Percentiles rank a stretch among this genome's conserved stretches.
Evolutionary conservation across 1,140 invertebrate species (phyloP).

Genomic region (Penaeus japonicus): DNA sequence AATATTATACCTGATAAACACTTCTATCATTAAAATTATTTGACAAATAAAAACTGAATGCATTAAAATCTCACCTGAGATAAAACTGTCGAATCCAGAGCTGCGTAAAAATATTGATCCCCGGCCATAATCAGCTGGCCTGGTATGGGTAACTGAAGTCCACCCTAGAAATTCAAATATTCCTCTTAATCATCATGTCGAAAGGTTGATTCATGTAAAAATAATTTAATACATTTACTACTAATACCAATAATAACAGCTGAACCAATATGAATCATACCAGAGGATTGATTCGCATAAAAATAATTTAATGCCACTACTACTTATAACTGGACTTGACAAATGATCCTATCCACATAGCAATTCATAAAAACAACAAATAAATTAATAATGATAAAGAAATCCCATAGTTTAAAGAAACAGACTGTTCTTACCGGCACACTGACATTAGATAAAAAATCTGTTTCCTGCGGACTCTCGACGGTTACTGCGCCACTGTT

Average conservation of each 20-base stretch:
- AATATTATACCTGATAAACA: too few species aligned
- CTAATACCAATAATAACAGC: too few species aligned
- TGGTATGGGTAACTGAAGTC: constrained; percentile 2
- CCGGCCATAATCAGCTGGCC: constrained; percentile 41
- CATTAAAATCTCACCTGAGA: constrained; percentile 21
- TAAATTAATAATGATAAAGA: too few species aligned
- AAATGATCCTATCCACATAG: too few species aligned
- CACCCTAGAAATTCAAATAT: neutral
- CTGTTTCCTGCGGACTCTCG: constrained; percentile 33
- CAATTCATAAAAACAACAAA: neutral
- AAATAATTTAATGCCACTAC: too few species aligned
- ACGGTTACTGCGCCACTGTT: constrained; percentile 45
- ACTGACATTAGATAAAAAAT: constrained; percentile 26
- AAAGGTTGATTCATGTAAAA: neutral
- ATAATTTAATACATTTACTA: neutral
- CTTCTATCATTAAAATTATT: too few species aligned
- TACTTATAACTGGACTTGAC: too few species aligned
- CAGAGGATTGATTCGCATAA: too few species aligned
- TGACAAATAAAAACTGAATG: too few species aligned
- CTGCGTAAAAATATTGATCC: constrained; percentile 43
- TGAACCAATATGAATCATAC: too few species aligned
- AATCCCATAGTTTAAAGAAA: neutral
- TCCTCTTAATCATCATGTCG: neutral
- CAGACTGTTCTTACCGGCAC: constrained; percentile 7
- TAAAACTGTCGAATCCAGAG: constrained; percentile 33